Evolutionary conservation across 2,113 vertebrate species (phyloP).

Genomic region (Ginglymostoma cirratum): DNA sequence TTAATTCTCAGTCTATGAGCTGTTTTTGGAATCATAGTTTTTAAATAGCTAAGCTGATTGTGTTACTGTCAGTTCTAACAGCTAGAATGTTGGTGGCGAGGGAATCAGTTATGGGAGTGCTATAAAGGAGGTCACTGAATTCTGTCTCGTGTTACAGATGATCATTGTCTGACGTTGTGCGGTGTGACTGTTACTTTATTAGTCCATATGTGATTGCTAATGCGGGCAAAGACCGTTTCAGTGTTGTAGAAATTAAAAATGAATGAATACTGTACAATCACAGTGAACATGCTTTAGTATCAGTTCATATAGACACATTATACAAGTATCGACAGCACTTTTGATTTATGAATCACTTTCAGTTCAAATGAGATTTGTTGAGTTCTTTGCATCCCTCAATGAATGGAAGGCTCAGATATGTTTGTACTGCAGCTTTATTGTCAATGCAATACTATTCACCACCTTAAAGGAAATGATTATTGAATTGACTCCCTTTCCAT

Average conservation of each 20-base stretch:
- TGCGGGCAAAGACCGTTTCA: neutral
- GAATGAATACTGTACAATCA: neutral
- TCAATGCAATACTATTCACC: neutral
- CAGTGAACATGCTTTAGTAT: neutral
- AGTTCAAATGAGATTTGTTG: neutral
- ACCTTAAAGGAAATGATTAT: neutral
- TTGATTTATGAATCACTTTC: neutral
- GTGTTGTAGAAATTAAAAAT: neutral
- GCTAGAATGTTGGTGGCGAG: neutral
- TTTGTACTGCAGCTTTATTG: neutral
- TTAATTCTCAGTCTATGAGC: neutral
- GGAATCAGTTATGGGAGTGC: neutral
- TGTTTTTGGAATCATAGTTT: neutral
- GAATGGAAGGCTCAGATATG: neutral
- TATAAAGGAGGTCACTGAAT: neutral
- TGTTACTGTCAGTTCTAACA: neutral
- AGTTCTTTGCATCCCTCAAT: neutral
- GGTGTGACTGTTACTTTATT: neutral
- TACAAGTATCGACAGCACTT: neutral
- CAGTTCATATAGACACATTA: neutral
- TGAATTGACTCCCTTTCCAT: neutral
- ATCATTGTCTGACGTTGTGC: neutral
- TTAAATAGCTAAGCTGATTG: neutral
- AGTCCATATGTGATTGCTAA: neutral
- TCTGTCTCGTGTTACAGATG: neutral